phyloP scores from a whole-genome alignment of 2,888 invertebrate genomes.

The Tiliacea aurago region DNA sequence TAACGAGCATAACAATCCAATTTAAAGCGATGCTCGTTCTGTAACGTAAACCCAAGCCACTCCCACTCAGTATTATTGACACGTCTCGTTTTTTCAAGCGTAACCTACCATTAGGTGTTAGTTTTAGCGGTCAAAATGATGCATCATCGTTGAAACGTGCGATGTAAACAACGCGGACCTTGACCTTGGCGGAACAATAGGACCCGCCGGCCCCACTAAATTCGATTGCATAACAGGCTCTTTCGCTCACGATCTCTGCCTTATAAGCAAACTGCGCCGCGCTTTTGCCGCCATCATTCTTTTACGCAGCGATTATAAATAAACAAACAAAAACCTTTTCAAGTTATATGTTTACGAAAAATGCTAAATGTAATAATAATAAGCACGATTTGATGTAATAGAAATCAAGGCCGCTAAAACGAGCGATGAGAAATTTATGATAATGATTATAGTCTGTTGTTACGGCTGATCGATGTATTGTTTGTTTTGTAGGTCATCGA shows the following conservation, averaged over 20 bases:
- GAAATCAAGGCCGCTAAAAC: conserved; percentile 49
- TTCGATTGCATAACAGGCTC: conserved; percentile 87
- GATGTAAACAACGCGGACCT: conserved; percentile 88
- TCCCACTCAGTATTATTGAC: conserved; percentile 39
- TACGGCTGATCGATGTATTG: conserved; percentile 43
- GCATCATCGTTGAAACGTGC: conserved; percentile 76
- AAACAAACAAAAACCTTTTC: conserved; percentile 32
- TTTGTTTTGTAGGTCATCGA: conserved; percentile 49
- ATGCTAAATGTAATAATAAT: conserved; percentile 22
- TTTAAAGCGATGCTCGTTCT: conserved; percentile 12
- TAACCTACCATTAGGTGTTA: conserved; percentile 60
- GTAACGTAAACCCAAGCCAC: conserved; percentile 38
- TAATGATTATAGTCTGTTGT: conserved; percentile 33
- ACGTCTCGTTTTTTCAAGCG: conserved; percentile 45
- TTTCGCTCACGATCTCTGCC: conserved; percentile 85
- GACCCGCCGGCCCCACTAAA: conserved; percentile 85
- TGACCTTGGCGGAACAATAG: conserved; percentile 87
- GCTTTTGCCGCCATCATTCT: conserved; percentile 41
- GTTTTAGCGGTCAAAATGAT: conserved; percentile 71
- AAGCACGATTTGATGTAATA: conserved; percentile 40
- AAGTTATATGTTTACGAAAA: conserved; percentile 50
- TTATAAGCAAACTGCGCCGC: conserved; percentile 64
- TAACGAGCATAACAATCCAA: conserved; percentile 30
- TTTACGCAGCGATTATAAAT: conserved; percentile 13
- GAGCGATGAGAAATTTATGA: conserved; percentile 45